Percentiles rank a stretch among this genome's conserved stretches.
These are phyloP conservation scores for Sesamia nonagrioides DNA, from an alignment of 1,140 invertebrate genomes.

Conservation along the genomic window DNA sequence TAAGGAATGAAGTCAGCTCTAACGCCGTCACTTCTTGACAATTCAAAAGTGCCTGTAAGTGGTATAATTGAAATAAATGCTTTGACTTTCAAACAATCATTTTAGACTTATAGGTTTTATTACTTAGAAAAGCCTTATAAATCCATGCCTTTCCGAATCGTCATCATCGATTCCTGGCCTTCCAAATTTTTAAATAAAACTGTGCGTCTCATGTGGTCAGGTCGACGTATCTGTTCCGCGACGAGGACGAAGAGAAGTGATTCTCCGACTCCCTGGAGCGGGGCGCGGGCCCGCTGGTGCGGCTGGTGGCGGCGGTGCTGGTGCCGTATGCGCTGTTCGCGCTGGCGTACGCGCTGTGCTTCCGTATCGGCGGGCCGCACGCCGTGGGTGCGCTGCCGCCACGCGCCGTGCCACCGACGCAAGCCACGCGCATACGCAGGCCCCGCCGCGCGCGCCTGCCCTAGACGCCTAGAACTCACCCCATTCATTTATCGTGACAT, in stretches of 20 bases:
- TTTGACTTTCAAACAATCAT: slow-evolving; percentile 21
- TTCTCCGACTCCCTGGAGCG: slow-evolving; percentile 68
- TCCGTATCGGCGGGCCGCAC: slow-evolving; percentile 51
- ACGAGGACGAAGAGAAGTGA: slow-evolving; percentile 91
- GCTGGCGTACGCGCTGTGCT: slow-evolving; percentile 61
- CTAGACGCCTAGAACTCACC: slow-evolving; percentile 18
- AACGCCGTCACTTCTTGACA: slow-evolving; percentile 24
- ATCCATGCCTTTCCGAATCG: slow-evolving; percentile 23
- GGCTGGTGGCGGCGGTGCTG: slow-evolving; percentile 70
- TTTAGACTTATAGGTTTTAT: slow-evolving; percentile 22
- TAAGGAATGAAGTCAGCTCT: slow-evolving; percentile 26
- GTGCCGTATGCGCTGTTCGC: slow-evolving; percentile 72
- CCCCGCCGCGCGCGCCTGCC: slow-evolving; percentile 7
- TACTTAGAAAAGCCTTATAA: slow-evolving; percentile 23
- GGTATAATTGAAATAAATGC: slow-evolving; percentile 24
- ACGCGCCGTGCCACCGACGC: slow-evolving; percentile 8
- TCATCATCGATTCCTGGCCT: not conserved
- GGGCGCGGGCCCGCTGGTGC: slow-evolving; percentile 58
- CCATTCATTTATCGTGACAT: slow-evolving; percentile 13
- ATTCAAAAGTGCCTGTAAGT: slow-evolving; percentile 25
- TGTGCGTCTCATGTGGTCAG: slow-evolving; percentile 54
- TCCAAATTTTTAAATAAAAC: not conserved
- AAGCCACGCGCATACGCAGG: not conserved
- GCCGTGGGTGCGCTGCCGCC: slow-evolving; percentile 14
- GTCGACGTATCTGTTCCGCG: slow-evolving; percentile 95